These are phyloP conservation scores for Phrynocephalus versicolor DNA, from an alignment of 2,113 vertebrate species.

Conservation along the genomic window DNA sequence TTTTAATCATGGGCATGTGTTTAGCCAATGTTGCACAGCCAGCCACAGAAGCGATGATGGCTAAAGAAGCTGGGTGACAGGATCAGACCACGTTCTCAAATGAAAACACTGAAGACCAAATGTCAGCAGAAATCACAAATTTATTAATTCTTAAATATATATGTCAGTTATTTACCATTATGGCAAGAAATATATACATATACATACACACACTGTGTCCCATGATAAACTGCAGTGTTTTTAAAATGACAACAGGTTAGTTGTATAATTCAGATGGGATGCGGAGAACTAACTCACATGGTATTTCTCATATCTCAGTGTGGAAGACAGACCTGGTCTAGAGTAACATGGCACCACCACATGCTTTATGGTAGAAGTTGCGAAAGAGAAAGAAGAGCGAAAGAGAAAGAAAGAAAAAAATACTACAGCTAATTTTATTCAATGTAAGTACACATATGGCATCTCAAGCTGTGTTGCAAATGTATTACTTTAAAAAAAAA, in stretches of 20 bases:
- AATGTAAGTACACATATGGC: constrained; percentile 77
- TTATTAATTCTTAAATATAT: constrained; percentile 90
- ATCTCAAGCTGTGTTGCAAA: constrained; percentile 74
- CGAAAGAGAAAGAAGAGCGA: constrained; percentile 53
- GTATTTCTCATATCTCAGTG: constrained; percentile 71
- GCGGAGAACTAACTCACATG: constrained; percentile 72
- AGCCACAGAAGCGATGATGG: not conserved
- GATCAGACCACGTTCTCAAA: constrained; percentile 31
- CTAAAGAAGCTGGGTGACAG: not conserved
- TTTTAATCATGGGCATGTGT: not conserved
- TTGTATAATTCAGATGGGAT: constrained; percentile 70
- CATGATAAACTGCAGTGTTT: constrained; percentile 81
- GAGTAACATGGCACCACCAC: constrained; percentile 76
- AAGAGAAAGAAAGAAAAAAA: constrained; percentile 56
- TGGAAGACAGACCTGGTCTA: constrained; percentile 80
- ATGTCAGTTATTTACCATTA: constrained; percentile 82
- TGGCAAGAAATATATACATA: constrained; percentile 80
- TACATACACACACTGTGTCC: constrained; percentile 74
- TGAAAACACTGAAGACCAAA: constrained; percentile 48
- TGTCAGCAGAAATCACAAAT: constrained; percentile 90
- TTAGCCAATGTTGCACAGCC: not conserved
- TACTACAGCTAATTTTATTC: constrained; percentile 66
- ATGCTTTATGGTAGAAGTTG: constrained; percentile 76
- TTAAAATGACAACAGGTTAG: constrained; percentile 73
- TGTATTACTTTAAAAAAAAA: constrained; percentile 61